Evolutionary conservation across 2,797 vertebrate species (phyloP).

Genomic region (Falco berigora): DNA sequence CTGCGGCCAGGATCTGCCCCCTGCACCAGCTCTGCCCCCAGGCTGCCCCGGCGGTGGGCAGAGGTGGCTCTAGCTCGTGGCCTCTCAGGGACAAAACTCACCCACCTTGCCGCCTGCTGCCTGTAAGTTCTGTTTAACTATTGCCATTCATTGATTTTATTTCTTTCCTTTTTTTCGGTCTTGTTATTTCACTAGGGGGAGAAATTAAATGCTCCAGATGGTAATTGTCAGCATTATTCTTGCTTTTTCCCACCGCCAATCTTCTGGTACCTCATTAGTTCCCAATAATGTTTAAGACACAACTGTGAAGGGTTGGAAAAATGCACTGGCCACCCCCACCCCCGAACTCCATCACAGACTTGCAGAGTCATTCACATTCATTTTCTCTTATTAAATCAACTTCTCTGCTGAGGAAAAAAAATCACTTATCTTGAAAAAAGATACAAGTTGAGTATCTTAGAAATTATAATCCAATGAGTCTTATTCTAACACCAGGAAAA

Average conservation of each 20-base stretch:
- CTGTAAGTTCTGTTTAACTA: neutral
- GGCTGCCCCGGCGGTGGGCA: neutral
- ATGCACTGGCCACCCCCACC: neutral
- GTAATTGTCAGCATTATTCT: neutral
- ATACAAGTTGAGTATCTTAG: neutral
- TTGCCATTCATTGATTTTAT: neutral
- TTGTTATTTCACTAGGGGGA: neutral
- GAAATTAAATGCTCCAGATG: neutral
- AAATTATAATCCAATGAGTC: neutral
- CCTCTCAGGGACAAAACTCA: neutral
- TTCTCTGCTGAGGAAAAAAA: neutral
- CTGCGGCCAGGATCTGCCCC: neutral
- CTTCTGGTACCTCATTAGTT: neutral
- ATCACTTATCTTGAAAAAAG: neutral
- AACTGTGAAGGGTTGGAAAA: neutral
- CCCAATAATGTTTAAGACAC: neutral
- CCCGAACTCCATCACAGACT: neutral
- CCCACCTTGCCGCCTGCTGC: neutral
- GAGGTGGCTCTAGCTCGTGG: accelerated
- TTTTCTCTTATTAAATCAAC: constrained; percentile 14
- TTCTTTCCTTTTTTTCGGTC: neutral
- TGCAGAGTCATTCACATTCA: constrained; percentile 8
- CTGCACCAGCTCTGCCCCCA: neutral
- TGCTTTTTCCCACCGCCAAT: neutral
- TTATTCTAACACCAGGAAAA: neutral